phyloP scores from a whole-genome alignment of 2,113 vertebrate species.

The Coreoperca whiteheadi region DNA sequence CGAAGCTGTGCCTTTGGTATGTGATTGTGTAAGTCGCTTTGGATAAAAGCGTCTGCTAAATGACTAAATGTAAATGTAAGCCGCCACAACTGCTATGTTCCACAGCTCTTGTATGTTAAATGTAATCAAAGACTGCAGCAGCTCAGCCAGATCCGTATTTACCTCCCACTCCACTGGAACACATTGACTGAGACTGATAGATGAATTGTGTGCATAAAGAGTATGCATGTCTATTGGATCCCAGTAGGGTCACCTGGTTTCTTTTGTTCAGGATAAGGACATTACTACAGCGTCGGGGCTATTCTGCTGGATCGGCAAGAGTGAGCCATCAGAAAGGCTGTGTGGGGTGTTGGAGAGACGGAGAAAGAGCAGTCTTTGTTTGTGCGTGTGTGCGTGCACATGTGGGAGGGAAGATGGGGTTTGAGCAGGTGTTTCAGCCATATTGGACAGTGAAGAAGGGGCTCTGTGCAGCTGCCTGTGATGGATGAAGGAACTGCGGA shows the following conservation, averaged over 20 bases:
- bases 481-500: constrained; percentile 30
- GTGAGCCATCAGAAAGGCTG: constrained; percentile 11
- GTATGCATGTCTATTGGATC: constrained; percentile 36
- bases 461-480: constrained; percentile 39
- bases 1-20: no score
- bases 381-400: constrained; percentile 10
- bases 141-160: constrained; percentile 50
- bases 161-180: constrained; percentile 37
- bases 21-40: no score
- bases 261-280: constrained; percentile 51
- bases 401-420: constrained; percentile 18
- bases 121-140: constrained; percentile 63
- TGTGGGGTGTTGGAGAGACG: background rate
- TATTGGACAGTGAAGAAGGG: constrained; percentile 50
- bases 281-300: constrained; percentile 6
- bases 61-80: no score
- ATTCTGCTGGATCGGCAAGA: constrained; percentile 73
- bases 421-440: constrained; percentile 64
- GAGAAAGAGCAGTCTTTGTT: constrained; percentile 15
- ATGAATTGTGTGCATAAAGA: constrained; percentile 28
- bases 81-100: constrained; percentile 60
- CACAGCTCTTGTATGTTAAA: constrained; percentile 40
- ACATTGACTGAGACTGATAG: constrained; percentile 45
- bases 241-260: constrained; percentile 53
- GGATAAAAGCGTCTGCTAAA: no score